Conservation (phyloP, 2,113 vertebrate genomes). For the Paralichthys olivaceus region DNA sequence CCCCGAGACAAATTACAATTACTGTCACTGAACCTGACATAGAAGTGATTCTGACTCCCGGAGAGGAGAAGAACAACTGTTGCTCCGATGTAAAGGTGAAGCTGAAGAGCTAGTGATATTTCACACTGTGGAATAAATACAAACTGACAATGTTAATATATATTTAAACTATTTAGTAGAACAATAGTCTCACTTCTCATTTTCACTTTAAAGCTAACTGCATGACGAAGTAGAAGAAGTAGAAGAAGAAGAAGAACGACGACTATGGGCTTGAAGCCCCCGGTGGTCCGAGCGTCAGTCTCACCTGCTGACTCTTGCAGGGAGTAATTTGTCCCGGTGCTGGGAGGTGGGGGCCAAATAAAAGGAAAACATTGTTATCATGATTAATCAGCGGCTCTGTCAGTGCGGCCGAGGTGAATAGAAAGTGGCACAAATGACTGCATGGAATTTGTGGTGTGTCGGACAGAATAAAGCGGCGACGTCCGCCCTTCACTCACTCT, state of each 20-base stretch:
- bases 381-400: conserved; percentile 72
- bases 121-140: too few relatives aligned
- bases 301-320: conserved; percentile 49
- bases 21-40: background rate
- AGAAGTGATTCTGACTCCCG: background rate
- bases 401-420: conserved; percentile 60
- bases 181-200: too few relatives aligned
- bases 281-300: conserved; percentile 24
- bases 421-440: conserved; percentile 74
- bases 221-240: background rate
- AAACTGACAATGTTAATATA: too few relatives aligned
- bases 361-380: conserved; percentile 70
- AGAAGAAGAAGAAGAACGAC: background rate
- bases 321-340: conserved; percentile 49
- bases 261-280: too few relatives aligned
- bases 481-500: conserved; percentile 39
- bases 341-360: conserved; percentile 45
- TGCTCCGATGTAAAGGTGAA: background rate
- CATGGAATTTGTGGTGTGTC: conserved; percentile 62
- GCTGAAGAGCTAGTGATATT: too few relatives aligned
- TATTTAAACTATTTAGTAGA: too few relatives aligned
- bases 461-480: conserved; percentile 57
- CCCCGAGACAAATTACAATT: background rate
- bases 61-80: background rate
- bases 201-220: background rate